These are phyloP conservation scores for Diplogasteroides magnus DNA, from an alignment of 1,140 invertebrate genomes.

Conservation along the genomic window DNA sequence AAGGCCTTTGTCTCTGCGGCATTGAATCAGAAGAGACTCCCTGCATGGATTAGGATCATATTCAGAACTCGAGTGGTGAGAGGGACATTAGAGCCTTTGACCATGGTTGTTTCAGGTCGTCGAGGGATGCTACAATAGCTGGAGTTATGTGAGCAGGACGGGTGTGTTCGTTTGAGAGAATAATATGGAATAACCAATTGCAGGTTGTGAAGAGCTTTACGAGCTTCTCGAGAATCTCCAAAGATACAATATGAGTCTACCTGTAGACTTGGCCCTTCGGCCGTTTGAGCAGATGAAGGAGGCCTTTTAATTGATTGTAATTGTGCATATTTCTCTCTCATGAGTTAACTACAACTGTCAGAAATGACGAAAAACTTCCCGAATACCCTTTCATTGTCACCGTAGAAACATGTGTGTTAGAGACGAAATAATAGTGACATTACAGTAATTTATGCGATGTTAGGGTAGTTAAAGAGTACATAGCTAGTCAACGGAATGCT, in stretches of 20 bases:
- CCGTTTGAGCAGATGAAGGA: slow-evolving; percentile 96
- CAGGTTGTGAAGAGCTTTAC: slow-evolving; percentile 88
- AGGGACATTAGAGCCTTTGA: not conserved
- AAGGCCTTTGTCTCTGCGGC: slow-evolving; percentile 95
- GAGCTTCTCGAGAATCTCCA: slow-evolving; percentile 80
- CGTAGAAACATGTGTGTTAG: too few species aligned
- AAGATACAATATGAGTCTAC: slow-evolving; percentile 80
- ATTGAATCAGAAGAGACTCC: slow-evolving; percentile 84
- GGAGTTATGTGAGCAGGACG: slow-evolving; percentile 90
- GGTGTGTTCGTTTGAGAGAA: too few species aligned
- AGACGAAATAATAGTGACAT: too few species aligned
- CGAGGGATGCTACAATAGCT: slow-evolving; percentile 82
- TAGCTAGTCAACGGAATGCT: too few species aligned
- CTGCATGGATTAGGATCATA: slow-evolving; percentile 87
- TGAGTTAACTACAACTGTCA: too few species aligned
- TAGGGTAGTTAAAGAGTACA: too few species aligned
- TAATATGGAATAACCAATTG: too few species aligned
- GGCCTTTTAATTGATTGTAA: slow-evolving; percentile 75
- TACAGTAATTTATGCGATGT: too few species aligned
- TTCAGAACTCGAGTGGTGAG: slow-evolving; percentile 69
- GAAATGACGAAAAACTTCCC: too few species aligned
- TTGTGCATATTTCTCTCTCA: too few species aligned
- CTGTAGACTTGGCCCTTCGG: slow-evolving; percentile 85
- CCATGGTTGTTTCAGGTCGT: slow-evolving; percentile 63
- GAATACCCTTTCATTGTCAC: too few species aligned